Base-by-base conservation (phyloP, 2,888 invertebrate genomes). In the Euplexia lucipara region DNA sequence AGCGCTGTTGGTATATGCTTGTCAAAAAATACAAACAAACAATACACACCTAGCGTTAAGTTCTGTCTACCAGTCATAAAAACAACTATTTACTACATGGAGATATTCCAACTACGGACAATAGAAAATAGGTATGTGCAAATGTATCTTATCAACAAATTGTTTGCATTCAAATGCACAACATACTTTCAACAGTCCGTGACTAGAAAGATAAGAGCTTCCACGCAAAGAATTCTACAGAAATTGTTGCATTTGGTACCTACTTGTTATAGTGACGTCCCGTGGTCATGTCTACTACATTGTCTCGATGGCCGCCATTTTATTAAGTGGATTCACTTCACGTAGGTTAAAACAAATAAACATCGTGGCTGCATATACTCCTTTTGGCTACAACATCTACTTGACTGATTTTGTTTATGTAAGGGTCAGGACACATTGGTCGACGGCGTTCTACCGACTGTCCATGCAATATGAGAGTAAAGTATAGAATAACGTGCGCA, bases 91-190 rank as follows among this genome's bases (percentile, higher is more conserved):
- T 71, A 49, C 71, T 16, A 48, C 32, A 42, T 44, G 51, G 26
- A 61, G 54, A 41, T 37, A 47, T 37, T 51, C 48, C 67, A 47
- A 54, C 10, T 41, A 18, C 47, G 34, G 48, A 73, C 51, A 61
- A 61, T 47, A 26, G 49, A 53, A 42, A 37, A 45, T 49, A 58
- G 18, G 7, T 30, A 47, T 14, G 51, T 51, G 41, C 26, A 61
- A 66, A 74, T 59, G 54, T 59, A 7, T 54, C 45, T 61, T 75
- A 71, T 76, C 67, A 57, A 48, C 56, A 53, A 59, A 75, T 65
- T 65, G 42, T 76, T 57, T 60, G 58, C 42, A 69, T 68, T 49
- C 49, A 61, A 77, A 77, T 72, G 41, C 26, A 52, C 20, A 30
- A 49, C 58, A 68, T 64, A 30, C 35, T 54, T 77, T n/a, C 18